Conservation (phyloP, 1,140 invertebrate genomes). For the Amphibalanus amphitrite region DNA sequence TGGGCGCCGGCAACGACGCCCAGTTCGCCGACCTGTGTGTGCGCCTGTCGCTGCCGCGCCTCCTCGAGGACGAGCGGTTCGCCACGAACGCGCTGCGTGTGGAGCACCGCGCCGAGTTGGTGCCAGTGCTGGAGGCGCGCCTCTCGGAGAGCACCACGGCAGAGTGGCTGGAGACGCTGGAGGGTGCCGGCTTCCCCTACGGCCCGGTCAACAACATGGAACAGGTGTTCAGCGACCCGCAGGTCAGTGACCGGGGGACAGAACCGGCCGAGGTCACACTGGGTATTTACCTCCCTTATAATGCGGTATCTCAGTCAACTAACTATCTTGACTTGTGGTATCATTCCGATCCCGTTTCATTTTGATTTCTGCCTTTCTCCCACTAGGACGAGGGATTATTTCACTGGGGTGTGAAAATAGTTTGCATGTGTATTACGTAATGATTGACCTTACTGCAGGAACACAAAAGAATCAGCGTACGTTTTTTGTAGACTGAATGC, state of each 20-base stretch:
- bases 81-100: slow-evolving; percentile 55
- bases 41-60: slow-evolving; percentile 38
- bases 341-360: too few species aligned
- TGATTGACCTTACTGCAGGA: too few species aligned
- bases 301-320: too few species aligned
- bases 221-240: slow-evolving; percentile 73
- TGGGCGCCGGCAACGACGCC: slow-evolving; percentile 49
- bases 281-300: too few species aligned
- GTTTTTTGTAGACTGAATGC: too few species aligned
- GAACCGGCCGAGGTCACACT: too few species aligned
- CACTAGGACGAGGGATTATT: too few species aligned
- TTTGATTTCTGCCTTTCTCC: too few species aligned
- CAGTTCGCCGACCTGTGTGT: slow-evolving; percentile 36
- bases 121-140: slow-evolving; percentile 39
- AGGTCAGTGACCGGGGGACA: slow-evolving; percentile 33
- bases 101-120: slow-evolving; percentile 48
- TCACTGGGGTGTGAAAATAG: too few species aligned
- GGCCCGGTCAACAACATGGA: slow-evolving; percentile 74
- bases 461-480: too few species aligned
- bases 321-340: too few species aligned
- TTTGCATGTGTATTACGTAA: too few species aligned
- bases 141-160: slow-evolving; percentile 48
- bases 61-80: slow-evolving; percentile 45
- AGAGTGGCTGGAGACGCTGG: slow-evolving; percentile 58
- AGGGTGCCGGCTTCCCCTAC: slow-evolving; percentile 58